A percentile compares a stretch with the other conserved stretches of the same genome.
These are phyloP conservation scores for Cheirogaleus medius DNA, from an alignment of 2,113 vertebrate genomes.

Conservation along the genomic window DNA sequence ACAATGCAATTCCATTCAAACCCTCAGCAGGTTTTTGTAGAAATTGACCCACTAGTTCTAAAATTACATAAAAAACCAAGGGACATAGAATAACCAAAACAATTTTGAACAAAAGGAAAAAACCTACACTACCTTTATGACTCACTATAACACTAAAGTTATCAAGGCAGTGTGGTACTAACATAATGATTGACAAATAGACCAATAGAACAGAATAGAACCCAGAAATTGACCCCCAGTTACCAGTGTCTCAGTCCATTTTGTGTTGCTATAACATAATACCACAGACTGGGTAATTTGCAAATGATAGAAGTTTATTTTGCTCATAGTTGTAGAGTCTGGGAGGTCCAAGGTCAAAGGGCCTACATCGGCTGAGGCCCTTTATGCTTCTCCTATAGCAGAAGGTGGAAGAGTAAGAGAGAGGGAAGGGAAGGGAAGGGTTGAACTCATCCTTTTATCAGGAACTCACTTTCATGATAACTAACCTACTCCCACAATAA, in stretches of 20 bases:
- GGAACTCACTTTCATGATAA: not conserved
- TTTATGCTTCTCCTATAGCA: not conserved
- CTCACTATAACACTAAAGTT: constrained; percentile 19
- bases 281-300: not conserved
- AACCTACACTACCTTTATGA: not conserved
- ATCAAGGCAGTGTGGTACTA: not conserved
- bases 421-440: not conserved
- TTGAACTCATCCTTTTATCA: not conserved
- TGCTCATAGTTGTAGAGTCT: not conserved
- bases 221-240: not conserved
- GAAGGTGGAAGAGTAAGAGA: not conserved
- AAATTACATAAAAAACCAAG: constrained; percentile 19
- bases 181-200: not conserved
- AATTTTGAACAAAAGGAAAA: not conserved
- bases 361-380: not conserved
- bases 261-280: not conserved
- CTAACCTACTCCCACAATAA: not conserved
- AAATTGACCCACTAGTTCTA: not conserved
- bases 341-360: not conserved
- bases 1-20: constrained; percentile 29
- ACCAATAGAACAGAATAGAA: not conserved
- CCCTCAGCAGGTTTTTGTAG: not conserved
- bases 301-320: not conserved
- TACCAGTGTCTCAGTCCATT: not conserved
- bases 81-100: not conserved